Base-by-base conservation (phyloP, 2,888 invertebrate genomes). In the Eupithecia pulchellata region DNA sequence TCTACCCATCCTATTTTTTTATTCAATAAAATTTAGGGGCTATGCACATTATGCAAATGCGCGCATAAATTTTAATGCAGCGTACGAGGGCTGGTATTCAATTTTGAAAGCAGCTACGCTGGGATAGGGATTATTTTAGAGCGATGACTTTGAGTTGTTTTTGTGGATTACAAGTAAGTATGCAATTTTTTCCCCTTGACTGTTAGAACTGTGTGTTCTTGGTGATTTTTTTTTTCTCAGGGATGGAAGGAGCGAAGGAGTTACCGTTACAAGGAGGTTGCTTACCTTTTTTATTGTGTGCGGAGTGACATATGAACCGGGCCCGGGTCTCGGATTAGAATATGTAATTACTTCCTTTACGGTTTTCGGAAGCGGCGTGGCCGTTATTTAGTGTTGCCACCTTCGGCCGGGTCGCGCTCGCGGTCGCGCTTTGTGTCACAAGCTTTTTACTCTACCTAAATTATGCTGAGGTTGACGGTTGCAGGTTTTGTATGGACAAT, bases 31-130 rank as follows among this genome's bases (percentile, higher is more conserved):
- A 91, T 92, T 93, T 93, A 91, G 93, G 94, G 94, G 91, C 91
- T 87, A 93, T 94, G 93, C 94, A 94, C 88, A 93, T 94, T 94
- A 94, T 94, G 94, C 94, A 94, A 95, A 95, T 95, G 94, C 91
- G 89, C 85, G 94, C 94, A 94, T 94, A 94, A 92, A 93, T 92
- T 94, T 92, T 83, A 86, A 86, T 88, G 83, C 88, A 84, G 84
- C 85, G 83, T 83, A 79, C 77, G 78, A 70, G 74, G 68, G 30
- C 68, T 69, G 79, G 67, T 83, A 68, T 84, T 78, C 63, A 66
- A 86, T 84, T 84, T 74, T 76, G 71, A 74, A 69, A 78, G 78
- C 77, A 87, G 73, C 29, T 0, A 2, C 14, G 52, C 60, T 2
- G 57, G 1, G 9, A 76, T 88, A 89, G 75, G 81, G 81, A 60